Conservation (phyloP, 1,140 invertebrate genomes). For the Trichoplusia ni region DNA sequence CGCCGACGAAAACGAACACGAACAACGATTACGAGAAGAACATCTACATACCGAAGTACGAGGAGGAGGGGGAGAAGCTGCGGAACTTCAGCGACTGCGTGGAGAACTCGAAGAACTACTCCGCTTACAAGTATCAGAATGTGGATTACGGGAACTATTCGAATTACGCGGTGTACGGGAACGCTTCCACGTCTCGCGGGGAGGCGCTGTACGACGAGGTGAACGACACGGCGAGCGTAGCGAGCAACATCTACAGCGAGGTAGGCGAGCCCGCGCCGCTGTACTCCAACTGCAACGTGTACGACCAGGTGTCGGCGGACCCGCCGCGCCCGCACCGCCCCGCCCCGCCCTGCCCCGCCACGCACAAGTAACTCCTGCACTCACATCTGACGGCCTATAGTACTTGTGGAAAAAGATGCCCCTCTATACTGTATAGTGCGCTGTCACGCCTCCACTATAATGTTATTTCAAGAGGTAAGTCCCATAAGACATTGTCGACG, state of each 20-base stretch:
- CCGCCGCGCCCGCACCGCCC: conserved; percentile 67
- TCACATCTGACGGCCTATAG: no score
- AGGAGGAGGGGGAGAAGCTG: conserved; percentile 65
- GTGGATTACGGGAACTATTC: conserved; percentile 55
- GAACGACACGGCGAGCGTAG: conserved; percentile 56
- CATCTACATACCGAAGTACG: conserved; percentile 69
- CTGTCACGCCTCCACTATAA: no score
- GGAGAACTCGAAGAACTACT: conserved; percentile 74
- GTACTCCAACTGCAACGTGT: conserved; percentile 54
- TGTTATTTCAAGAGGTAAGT: no score
- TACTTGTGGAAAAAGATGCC: no score
- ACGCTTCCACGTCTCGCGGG: conserved; percentile 44
- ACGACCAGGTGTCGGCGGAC: conserved; percentile 70
- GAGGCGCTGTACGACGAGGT: conserved; percentile 56
- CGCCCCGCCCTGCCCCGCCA: conserved; percentile 68
- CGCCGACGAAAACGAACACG: conserved; percentile 46
- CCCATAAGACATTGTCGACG: no score
- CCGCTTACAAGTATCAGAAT: conserved; percentile 70
- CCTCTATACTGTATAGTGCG: no score
- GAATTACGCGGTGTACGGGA: conserved; percentile 41
- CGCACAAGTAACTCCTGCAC: conserved; percentile 59
- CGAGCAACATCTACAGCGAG: conserved; percentile 69
- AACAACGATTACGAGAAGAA: conserved; percentile 69
- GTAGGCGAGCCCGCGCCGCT: conserved; percentile 48
- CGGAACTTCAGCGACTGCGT: conserved; percentile 66